These are phyloP conservation scores for Diplodus puntazzo DNA, from an alignment of 2,797 vertebrate genomes.

Conservation along the genomic window DNA sequence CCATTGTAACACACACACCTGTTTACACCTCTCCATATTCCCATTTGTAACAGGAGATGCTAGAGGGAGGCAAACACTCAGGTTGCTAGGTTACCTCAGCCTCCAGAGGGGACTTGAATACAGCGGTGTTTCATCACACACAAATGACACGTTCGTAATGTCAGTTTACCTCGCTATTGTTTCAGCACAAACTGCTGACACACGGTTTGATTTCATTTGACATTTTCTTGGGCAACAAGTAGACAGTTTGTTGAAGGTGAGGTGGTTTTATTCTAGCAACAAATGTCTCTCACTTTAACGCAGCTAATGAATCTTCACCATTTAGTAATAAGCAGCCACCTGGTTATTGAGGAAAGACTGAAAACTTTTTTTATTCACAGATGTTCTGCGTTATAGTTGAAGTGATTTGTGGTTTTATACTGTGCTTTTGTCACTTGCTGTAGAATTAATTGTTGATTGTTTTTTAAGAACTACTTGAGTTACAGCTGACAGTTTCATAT, in stretches of 20 bases:
- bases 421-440: not conserved
- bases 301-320: not conserved
- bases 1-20: conserved; percentile 40
- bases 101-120: conserved; percentile 45
- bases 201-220: not conserved
- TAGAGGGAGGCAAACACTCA: conserved; percentile 60
- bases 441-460: not conserved
- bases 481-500: not conserved
- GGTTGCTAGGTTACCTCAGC: conserved; percentile 76
- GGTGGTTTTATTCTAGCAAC: not conserved
- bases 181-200: not conserved
- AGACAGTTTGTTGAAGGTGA: not conserved
- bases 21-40: conserved; percentile 71
- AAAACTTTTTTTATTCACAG: not conserved
- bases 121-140: conserved; percentile 48
- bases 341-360: not conserved
- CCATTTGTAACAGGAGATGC: conserved; percentile 56
- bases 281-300: not conserved
- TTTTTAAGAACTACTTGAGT: not conserved
- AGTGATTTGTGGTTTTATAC: not conserved
- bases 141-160: conserved; percentile 26
- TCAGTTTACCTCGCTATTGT: not conserved
- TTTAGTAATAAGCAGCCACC: not conserved
- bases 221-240: not conserved
- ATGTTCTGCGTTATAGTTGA: too few species aligned